Evolutionary conservation across 2,888 invertebrate species (phyloP), one percentile per base, ranked within the genome.

Genomic region (Luperina nickerlii): DNA sequence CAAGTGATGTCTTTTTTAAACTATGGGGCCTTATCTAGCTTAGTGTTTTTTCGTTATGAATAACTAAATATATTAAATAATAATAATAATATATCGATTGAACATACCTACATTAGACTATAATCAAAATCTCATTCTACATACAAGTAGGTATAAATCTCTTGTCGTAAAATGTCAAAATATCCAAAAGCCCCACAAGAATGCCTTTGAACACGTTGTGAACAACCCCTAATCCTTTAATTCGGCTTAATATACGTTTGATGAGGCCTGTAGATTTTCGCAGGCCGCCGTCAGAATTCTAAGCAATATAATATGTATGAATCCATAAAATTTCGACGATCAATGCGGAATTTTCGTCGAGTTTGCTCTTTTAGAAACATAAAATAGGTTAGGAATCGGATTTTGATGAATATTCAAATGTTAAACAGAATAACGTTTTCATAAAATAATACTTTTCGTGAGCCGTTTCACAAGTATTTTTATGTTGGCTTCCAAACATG

Each of bases 231-330:
- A 85, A 81, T 73, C 83, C 82, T 82, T 86, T 91, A 88, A 90
- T 89, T 90, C 86, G 81, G 86, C 84, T 91, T 91, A 90, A 91
- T 92, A 89, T 89, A 90, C 89, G 87, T 90, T 90, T 89, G 87
- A 90, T 87, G 89, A 86, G 82, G 78, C 74, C 86, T 67, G 84
- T 84, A 88, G 82, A 88, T 89, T 86, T 88, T 82, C 82, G 77
- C 78, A 71, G 78, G 76, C 75, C 74, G 42, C 51, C 70, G 60
- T 62, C 60, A 65, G 82, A 81, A 86, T 87, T 79, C 81, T 81
- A 48, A 80, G 78, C 78, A 74, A 82, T 78, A 87, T 79, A 82
- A 82, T 82, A 88, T 81, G 74, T 75, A 81, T 71, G 70, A 79
- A 81, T 57, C 74, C 67, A 78, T 80, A 86, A 78, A 88, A 81